Evolutionary conservation across 2,797 vertebrate genomes (phyloP), one percentile per base, ranked within the genome.

Genomic region (Phataginus tetradactyla): DNA sequence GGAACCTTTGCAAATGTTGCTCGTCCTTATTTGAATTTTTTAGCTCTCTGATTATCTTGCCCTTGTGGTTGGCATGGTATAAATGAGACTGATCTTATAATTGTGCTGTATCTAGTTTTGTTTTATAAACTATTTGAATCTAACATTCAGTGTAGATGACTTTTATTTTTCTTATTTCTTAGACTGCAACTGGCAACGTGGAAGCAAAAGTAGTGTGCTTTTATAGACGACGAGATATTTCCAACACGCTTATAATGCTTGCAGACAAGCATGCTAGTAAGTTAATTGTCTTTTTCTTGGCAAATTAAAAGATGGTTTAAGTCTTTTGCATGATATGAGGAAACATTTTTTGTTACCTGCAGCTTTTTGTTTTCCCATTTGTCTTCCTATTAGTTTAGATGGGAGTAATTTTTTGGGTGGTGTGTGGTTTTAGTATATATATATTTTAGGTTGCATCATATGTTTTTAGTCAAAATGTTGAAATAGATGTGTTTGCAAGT

Each of bases 151-250:
- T 84, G 84, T 71, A 90, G 61, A 64, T 98, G 96, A 98, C 93
- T 97, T 96, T 95, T 95, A 94, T 96, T 97, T 93, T 94, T 97
- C 68, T 97, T 97, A 45, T 99, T 99, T 98, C 98, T 81, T 97
- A 99, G 99, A 99, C 99, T 59, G 99, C 99, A 92, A 99, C 99
- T 97, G 99, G 99, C 97, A 99, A 99, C 1, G 99, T 99, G 98
- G 99, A 99, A 98, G 99, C 99, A 97, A 99, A 99, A 99, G 99
- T 99, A 97, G 99, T 99, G 93, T 99, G 99, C 98, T 99, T 99
- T 99, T 99, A 99, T 98, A 99, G 99, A 97, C 98, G 99, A 97
- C 99, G 99, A 98, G 99, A 99, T 98, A 99, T 99, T 98, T 99
- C 99, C 93, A 99, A 99, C 99, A 99, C 99, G 94, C 99, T 99